Base-by-base conservation (phyloP, 2,113 vertebrate species). In the Gavialis gangeticus region DNA sequence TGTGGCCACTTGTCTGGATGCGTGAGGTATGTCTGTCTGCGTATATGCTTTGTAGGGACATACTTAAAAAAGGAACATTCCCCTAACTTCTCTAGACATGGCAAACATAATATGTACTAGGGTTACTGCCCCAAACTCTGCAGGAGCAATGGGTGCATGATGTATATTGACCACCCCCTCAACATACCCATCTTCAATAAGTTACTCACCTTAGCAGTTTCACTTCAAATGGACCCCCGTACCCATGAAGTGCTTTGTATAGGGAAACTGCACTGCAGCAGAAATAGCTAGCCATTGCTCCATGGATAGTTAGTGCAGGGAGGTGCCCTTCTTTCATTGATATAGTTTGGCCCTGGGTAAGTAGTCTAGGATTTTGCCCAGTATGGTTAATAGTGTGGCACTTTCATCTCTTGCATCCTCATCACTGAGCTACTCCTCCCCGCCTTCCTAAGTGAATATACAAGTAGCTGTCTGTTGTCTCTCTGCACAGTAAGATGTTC, bases 401-500 rank as follows among this genome's bases (percentile, higher is more conserved):
- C 30, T 91, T 91, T 71, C 3, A 69, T 86, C 59, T 82, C 12
- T 63, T 89, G 1, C 7, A 59, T 15, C 16, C 10, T 60, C 34
- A 46, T 30, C 12, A 14, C 6, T 73, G 34, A 30, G 12, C 34
- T 73, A 13, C 15, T 66, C 54, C 11, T 14, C 58, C 34, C 60
- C 5, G 63, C 21, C 54, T 84, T 79, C 55, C 5, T 21, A 63
- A 91, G 58, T 79, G 57, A 89, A 91, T 89, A 90, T 87, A 60
- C 84, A 87, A 87, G 82, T 77, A 28, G n/a, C 73, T 93, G 86
- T 62, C 19, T 95, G 81, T 57, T 93, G 71, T 12, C 73, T 95
- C 84, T 82, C 25, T 91, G 81, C 91, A 82, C 81, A 88, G 63
- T 85, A 88, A 97, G 94, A 84, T 95, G 91, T 93, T 97, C 77